Conservation (phyloP, 2,113 vertebrate species). For the Fulmarus glacialis region DNA sequence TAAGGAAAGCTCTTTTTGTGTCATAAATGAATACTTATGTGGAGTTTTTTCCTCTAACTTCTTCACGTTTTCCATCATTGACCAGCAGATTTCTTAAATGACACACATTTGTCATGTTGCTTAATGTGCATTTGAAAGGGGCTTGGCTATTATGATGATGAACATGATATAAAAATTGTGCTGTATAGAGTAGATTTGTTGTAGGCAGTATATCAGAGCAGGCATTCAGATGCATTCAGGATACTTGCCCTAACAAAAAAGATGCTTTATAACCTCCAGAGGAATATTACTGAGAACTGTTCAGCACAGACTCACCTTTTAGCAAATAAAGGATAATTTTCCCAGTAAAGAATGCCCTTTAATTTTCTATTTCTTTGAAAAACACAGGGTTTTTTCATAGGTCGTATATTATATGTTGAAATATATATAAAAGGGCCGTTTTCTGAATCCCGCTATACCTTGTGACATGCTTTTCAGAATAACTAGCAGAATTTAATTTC, state of each 20-base stretch:
- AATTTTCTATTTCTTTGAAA: not conserved
- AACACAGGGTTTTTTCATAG: accelerated
- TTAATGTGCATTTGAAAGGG: not conserved
- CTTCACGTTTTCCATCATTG: not conserved
- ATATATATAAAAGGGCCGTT: not conserved
- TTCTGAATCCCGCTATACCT: not conserved
- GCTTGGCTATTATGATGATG: not conserved
- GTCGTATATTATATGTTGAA: accelerated
- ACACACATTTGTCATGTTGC: not conserved
- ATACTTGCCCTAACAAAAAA: not conserved
- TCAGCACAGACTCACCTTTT: not conserved
- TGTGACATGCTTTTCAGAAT: not conserved
- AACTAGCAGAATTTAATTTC: not conserved
- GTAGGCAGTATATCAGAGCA: not conserved
- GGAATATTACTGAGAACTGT: not conserved
- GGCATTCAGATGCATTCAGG: not conserved
- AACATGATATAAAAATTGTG: not conserved
- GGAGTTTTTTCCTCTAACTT: not conserved
- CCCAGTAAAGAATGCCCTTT: not conserved
- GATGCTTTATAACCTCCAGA: not conserved
- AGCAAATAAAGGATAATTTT: not conserved
- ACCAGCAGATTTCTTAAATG: not conserved
- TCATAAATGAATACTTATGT: not conserved
- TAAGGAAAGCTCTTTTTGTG: not conserved
- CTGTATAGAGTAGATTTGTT: not conserved